These are phyloP conservation scores for Xestia ashworthii DNA, from an alignment of 2,888 invertebrate genomes.

Conservation along the genomic window DNA sequence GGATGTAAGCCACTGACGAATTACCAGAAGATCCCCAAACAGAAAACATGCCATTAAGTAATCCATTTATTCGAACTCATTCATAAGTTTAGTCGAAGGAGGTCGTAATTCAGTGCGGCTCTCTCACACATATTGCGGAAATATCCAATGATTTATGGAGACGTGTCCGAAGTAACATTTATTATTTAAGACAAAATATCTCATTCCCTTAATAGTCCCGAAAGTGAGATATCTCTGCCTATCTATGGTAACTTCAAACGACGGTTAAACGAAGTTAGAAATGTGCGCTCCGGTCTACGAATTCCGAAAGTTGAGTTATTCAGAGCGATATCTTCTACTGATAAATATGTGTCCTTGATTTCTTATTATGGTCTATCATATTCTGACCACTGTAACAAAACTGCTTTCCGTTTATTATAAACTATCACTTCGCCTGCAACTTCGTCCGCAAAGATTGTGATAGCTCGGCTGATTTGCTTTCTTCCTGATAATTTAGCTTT, in stretches of 20 bases:
- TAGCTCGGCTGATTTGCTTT: too few species aligned
- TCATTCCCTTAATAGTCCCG: constrained; percentile 13
- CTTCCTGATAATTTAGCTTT: too few species aligned
- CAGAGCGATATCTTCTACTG: too few species aligned
- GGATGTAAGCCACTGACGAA: constrained; percentile 9
- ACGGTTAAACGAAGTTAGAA: not conserved
- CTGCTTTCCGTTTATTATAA: not conserved
- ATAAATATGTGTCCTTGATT: not conserved
- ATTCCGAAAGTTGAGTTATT: constrained; percentile 12
- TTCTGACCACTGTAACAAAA: not conserved
- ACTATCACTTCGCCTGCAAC: not conserved
- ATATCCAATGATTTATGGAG: constrained; percentile 37
- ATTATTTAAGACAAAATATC: constrained; percentile 46
- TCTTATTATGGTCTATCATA: too few species aligned
- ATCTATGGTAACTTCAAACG: constrained; percentile 7
- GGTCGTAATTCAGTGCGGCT: not conserved
- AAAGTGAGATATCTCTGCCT: not conserved
- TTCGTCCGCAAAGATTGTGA: too few species aligned
- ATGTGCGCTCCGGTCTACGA: not conserved
- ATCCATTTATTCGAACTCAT: constrained; percentile 32
- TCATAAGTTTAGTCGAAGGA: constrained; percentile 21
- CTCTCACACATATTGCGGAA: constrained; percentile 18
- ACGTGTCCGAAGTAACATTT: constrained; percentile 20
- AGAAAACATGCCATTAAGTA: constrained; percentile 17
- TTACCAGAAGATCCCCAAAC: constrained; percentile 2